phyloP scores from a whole-genome alignment of 2,888 invertebrate species.

The Melipona bicolor region DNA sequence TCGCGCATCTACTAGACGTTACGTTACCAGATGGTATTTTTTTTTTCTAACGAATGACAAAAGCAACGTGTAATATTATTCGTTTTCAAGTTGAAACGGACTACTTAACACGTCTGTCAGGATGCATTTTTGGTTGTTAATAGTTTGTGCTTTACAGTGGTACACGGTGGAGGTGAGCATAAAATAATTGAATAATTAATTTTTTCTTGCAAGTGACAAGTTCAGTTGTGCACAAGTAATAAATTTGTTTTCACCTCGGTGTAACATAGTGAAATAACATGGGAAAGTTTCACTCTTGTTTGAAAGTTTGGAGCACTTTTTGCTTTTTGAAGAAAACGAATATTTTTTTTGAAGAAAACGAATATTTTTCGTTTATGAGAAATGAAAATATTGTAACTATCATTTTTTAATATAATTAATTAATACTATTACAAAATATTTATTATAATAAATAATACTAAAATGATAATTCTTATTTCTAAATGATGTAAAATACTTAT shows the following conservation, averaged over 20 bases:
- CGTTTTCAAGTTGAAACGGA: background rate
- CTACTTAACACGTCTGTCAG: background rate
- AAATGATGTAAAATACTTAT: background rate
- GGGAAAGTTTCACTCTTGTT: background rate
- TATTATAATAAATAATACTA: background rate
- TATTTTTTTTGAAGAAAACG: background rate
- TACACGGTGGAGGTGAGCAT: conserved; percentile 18
- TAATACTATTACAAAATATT: background rate
- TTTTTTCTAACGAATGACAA: background rate
- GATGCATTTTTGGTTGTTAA: conserved; percentile 8
- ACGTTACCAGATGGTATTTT: background rate
- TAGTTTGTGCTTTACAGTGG: background rate
- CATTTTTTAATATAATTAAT: background rate
- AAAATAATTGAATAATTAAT: background rate
- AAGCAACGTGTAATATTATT: conserved; percentile 1
- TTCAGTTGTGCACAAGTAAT: background rate
- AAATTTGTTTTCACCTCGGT: background rate
- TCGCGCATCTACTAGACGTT: background rate
- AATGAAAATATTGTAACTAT: background rate
- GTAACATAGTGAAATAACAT: background rate
- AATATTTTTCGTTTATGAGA: background rate
- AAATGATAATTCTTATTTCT: no score
- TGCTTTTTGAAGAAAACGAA: background rate
- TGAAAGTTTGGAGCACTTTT: background rate
- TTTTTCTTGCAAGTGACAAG: background rate